A percentile compares a stretch with the other conserved stretches of the same genome.
Conservation (phyloP, 2,888 invertebrate species). For the Limnephilus marmoratus region DNA sequence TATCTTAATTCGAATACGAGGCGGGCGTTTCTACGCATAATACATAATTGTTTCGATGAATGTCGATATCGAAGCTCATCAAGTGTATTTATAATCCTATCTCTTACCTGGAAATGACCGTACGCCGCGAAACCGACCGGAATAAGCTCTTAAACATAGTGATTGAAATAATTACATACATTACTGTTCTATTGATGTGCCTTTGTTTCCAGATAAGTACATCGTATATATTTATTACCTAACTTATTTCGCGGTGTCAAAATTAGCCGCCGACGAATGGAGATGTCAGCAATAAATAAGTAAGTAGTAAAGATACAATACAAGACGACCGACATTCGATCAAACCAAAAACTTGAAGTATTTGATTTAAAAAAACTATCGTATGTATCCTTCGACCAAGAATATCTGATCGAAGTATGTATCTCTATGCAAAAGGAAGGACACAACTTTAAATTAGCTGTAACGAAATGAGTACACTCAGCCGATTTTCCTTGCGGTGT, state of each 20-base stretch:
- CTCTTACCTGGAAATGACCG: background rate
- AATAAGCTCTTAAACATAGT: background rate
- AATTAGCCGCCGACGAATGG: too few relatives aligned
- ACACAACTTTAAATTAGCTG: background rate
- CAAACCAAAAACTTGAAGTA: too few relatives aligned
- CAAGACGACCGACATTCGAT: background rate
- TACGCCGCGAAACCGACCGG: background rate
- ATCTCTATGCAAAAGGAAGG: background rate
- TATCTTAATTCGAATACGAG: background rate
- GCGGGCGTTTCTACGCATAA: too few relatives aligned
- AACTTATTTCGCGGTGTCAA: too few relatives aligned
- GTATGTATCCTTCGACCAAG: background rate
- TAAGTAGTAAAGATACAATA: too few relatives aligned
- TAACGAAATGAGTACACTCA: background rate
- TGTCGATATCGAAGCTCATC: background rate
- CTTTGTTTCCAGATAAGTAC: too few relatives aligned
- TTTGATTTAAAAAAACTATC: background rate
- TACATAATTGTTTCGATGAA: background rate
- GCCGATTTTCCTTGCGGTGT: background rate
- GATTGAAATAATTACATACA: background rate
- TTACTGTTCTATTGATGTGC: too few relatives aligned
- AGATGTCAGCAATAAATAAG: too few relatives aligned
- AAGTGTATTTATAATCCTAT: background rate
- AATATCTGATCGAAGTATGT: too few relatives aligned
- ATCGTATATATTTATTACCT: too few relatives aligned